Conservation (phyloP, 2,888 invertebrate species). For the Liodrosophila aerea region DNA sequence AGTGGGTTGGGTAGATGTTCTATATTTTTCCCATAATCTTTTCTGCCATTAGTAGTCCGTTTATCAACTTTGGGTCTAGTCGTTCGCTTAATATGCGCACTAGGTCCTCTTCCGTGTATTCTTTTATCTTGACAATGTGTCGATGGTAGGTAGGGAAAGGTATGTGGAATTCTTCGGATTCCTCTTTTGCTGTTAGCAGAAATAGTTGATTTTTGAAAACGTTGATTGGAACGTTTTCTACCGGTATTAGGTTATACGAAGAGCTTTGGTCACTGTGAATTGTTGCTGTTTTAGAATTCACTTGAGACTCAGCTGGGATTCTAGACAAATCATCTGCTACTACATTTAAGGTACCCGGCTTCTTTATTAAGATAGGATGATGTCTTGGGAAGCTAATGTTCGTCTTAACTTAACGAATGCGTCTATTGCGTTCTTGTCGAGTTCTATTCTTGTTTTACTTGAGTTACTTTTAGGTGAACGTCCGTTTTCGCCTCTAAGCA, state of each 20-base stretch:
- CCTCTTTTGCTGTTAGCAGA: neutral
- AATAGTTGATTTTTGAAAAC: neutral
- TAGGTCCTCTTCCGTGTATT: neutral
- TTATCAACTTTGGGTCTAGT: neutral
- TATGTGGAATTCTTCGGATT: neutral
- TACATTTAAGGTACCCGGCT: too few species aligned
- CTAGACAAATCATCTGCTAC: neutral
- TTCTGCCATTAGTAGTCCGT: neutral
- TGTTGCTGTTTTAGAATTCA: neutral
- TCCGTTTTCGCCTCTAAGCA: too few species aligned
- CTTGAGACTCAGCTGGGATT: neutral
- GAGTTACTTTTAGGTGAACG: too few species aligned
- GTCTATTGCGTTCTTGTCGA: too few species aligned
- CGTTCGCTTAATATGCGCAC: neutral
- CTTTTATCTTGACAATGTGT: neutral
- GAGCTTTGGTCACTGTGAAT: neutral
- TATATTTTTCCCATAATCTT: slow-evolving; percentile 1
- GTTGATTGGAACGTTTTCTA: neutral
- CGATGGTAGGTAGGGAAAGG: neutral
- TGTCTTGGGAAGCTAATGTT: too few species aligned
- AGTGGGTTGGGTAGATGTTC: neutral
- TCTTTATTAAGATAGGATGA: too few species aligned
- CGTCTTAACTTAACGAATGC: too few species aligned
- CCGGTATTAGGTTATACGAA: slow-evolving; percentile 1
- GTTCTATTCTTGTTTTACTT: too few species aligned